phyloP scores from a whole-genome alignment of 1,140 invertebrate species.

The Dendrolimus kikuchii region DNA sequence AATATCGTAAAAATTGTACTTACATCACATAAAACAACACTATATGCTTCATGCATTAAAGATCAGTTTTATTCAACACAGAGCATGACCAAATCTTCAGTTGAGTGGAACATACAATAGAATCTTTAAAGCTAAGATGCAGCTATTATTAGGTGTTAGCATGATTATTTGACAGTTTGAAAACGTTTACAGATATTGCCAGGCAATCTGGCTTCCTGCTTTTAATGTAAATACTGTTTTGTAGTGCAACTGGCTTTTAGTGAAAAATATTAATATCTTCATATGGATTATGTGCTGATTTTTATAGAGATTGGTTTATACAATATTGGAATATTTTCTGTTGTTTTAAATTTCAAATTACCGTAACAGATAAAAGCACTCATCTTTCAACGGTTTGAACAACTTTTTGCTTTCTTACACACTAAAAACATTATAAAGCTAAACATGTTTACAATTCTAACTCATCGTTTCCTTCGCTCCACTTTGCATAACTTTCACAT shows the following conservation, averaged over 20 bases:
- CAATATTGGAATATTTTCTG: conserved; percentile 2
- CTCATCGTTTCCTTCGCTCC: conserved; percentile 32
- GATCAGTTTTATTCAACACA: conserved; percentile 9
- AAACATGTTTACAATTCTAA: background rate
- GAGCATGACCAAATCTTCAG: conserved; percentile 27
- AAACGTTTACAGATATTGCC: conserved; percentile 69
- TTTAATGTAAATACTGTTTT: conserved; percentile 66
- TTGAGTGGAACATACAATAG: conserved; percentile 43
- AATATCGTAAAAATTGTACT: conserved; percentile 53
- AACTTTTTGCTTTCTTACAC: too few relatives aligned
- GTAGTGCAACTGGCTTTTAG: conserved; percentile 28
- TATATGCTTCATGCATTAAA: conserved; percentile 16
- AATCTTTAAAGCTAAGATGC: conserved; percentile 58
- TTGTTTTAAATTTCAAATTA: background rate
- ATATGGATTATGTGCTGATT: conserved; percentile 28
- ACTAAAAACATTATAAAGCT: too few relatives aligned
- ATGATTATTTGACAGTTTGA: conserved; percentile 70
- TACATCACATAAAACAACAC: conserved; percentile 27
- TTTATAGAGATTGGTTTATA: conserved; percentile 30
- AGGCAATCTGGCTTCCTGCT: conserved; percentile 66
- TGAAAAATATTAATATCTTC: conserved; percentile 40
- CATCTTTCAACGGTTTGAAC: too few relatives aligned
- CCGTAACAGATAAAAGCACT: too few relatives aligned
- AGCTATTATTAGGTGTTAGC: conserved; percentile 68
- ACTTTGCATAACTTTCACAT: conserved; percentile 72